Conservation (phyloP, 2,113 vertebrate species). For the Sceloporus undulatus region DNA sequence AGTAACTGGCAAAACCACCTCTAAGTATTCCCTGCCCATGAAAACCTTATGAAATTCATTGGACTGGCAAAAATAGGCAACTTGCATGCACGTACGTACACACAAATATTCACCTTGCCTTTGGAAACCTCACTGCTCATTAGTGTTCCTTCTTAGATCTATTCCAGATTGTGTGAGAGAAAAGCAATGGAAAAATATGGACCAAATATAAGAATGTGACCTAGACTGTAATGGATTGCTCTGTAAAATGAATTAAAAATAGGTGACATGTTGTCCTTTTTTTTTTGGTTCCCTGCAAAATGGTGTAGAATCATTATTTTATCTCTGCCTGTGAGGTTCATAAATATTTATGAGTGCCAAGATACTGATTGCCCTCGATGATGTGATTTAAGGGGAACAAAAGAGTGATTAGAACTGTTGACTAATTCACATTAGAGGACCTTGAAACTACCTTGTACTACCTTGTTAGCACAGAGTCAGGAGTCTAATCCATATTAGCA, state of each 20-base stretch:
- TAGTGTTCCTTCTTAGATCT: not conserved
- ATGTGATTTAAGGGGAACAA: not conserved
- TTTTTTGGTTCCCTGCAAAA: not conserved
- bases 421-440: not conserved
- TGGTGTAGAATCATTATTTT: not conserved
- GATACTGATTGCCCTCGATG: not conserved
- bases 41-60: too few relatives aligned
- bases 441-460: not conserved
- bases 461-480: not conserved
- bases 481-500: not conserved
- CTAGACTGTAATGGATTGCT: too few relatives aligned
- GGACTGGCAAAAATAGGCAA: not conserved
- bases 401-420: not conserved
- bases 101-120: not conserved
- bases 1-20: too few relatives aligned
- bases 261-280: too few relatives aligned
- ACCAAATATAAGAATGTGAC: not conserved
- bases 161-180: not conserved
- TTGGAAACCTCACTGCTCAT: not conserved
- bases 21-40: too few relatives aligned
- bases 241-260: not conserved
- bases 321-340: not conserved
- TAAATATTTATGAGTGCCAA: not conserved
- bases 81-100: not conserved
- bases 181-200: not conserved